Evolutionary conservation across 2,888 invertebrate species (phyloP), one percentile per base, ranked within the genome.

Genomic region (Ctena decussata): DNA sequence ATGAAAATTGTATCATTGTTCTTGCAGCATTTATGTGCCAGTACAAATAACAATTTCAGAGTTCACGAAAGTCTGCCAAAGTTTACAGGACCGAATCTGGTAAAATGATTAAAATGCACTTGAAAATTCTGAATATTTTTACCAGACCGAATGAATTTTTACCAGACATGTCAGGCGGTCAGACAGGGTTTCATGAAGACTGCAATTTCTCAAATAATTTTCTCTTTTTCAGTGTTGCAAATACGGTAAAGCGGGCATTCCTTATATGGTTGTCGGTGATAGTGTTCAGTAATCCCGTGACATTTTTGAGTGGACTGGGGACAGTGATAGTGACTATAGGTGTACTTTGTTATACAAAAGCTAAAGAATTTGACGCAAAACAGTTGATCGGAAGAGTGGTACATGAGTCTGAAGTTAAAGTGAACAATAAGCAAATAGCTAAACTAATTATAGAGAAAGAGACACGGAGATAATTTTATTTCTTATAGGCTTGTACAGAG

Each of bases 171-270:
- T n/a, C n/a, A n/a, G n/a, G n/a, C n/a, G n/a, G n/a, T n/a, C n/a
- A n/a, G n/a, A n/a, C n/a, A n/a, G n/a, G n/a, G n/a, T n/a, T n/a
- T n/a, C n/a, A n/a, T n/a, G n/a, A n/a, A n/a, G n/a, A n/a, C n/a
- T n/a, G n/a, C n/a, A n/a, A n/a, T n/a, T n/a, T n/a, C n/a, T n/a
- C n/a, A n/a, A n/a, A n/a, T n/a, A n/a, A n/a, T n/a, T 27, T 15
- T 57, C 21, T 44, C 44, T 57, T 65, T 86, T 96, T 89, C 96
- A 98, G 98, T 96, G 98, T 98, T 90, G 97, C 97, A 37, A 98
- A 98, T 95, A 98, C 98, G 86, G 97, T 97, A 65, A 98, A 98
- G 95, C 96, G 98, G 93, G 98, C 98, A 69, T 97, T 97, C 92
- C 96, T 98, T 49, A 98, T 98, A 92, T 97, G 97, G 97, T 95